Evolutionary conservation across 2,113 vertebrate species (phyloP).

Genomic region (Oryzias woworae): DNA sequence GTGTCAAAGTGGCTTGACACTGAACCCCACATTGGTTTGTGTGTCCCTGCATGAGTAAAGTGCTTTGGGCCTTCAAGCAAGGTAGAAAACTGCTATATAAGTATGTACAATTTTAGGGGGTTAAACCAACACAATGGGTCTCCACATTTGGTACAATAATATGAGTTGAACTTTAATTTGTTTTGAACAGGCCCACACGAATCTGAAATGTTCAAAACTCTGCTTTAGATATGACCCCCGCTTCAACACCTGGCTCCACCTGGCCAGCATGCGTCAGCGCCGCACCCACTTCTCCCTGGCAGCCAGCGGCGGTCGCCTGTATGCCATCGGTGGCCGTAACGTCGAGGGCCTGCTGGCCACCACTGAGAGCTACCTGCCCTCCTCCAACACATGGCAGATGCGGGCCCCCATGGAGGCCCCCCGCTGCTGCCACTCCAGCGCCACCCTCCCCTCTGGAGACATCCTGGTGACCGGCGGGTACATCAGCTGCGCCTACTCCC

Average conservation of each 20-base stretch:
- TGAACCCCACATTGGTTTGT: too few relatives aligned
- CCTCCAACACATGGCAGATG: constrained; percentile 82
- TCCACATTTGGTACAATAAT: too few relatives aligned
- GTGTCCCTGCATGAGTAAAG: too few relatives aligned
- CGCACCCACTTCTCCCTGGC: constrained; percentile 85
- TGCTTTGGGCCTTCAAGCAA: too few relatives aligned
- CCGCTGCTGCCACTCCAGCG: constrained; percentile 83
- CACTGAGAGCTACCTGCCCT: constrained; percentile 82
- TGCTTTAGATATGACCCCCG: constrained; percentile 80
- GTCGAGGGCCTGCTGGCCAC: constrained; percentile 78
- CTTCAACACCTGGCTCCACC: constrained; percentile 86
- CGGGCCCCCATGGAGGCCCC: constrained; percentile 79
- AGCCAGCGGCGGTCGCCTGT: constrained; percentile 78
- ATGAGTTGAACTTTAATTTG: too few relatives aligned
- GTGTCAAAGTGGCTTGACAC: too few relatives aligned
- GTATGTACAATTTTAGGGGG: too few relatives aligned
- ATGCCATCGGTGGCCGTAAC: constrained; percentile 80
- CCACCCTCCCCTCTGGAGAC: constrained; percentile 73
- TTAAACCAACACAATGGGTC: too few relatives aligned
- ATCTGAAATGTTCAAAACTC: neutral
- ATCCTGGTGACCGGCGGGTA: constrained; percentile 83
- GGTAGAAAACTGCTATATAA: too few relatives aligned
- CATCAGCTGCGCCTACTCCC: constrained; percentile 82
- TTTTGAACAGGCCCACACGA: too few relatives aligned
- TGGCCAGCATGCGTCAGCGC: constrained; percentile 83